Conservation (phyloP, 2,797 vertebrate genomes). For the Propithecus perrieri region DNA sequence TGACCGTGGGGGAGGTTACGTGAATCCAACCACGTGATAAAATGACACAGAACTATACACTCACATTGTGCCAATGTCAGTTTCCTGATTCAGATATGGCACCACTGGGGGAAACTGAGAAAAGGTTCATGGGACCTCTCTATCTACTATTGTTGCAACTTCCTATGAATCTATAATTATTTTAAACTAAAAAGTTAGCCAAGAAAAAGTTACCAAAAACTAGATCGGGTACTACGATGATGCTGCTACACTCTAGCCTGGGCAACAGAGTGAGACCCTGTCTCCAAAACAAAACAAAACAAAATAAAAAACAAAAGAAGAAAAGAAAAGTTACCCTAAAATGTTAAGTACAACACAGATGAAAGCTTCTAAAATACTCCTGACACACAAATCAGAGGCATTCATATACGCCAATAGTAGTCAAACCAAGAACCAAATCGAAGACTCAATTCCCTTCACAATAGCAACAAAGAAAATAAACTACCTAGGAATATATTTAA, state of each 20-base stretch:
- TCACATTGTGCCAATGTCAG: background rate
- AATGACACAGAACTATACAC: background rate
- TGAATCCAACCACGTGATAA: background rate
- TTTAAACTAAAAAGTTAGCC: slow-evolving; percentile 45
- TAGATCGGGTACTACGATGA: background rate
- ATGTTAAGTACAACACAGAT: background rate
- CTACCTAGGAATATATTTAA: too few relatives aligned
- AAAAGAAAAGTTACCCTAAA: slow-evolving; percentile 20
- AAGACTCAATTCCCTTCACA: too few relatives aligned
- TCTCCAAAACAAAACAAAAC: background rate
- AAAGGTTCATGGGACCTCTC: background rate
- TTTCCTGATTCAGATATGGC: background rate
- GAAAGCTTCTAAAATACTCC: slow-evolving; percentile 1
- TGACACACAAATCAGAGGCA: too few relatives aligned
- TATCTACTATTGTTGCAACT: background rate
- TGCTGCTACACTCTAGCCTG: background rate
- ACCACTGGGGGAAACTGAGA: background rate
- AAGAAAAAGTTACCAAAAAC: background rate
- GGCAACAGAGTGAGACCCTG: background rate
- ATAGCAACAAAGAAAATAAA: too few relatives aligned
- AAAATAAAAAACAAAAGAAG: too few relatives aligned
- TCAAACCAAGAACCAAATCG: too few relatives aligned
- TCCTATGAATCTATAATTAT: slow-evolving; percentile 44
- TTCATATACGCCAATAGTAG: too few relatives aligned
- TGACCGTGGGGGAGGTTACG: background rate